Evolutionary conservation across 2,888 invertebrate species (phyloP).

Genomic region (Hypercompe scribonia): DNA sequence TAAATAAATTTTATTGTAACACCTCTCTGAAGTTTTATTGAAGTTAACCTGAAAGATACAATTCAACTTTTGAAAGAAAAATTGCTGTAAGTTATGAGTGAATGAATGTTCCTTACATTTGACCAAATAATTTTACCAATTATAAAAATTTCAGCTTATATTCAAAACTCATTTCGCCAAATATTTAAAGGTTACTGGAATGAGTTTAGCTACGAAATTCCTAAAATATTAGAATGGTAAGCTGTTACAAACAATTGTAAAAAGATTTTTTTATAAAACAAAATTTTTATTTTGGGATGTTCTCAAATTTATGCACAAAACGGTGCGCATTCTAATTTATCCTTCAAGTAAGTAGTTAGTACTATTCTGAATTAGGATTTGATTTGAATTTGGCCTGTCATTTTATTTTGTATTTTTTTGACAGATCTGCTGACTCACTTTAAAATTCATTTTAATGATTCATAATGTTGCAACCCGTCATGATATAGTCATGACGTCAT

Average conservation of each 20-base stretch:
- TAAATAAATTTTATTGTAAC: not conserved
- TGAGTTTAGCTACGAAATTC: no score
- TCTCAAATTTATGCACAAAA: constrained; percentile 5
- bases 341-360: constrained; percentile 28
- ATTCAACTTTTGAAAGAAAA: not conserved
- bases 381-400: not conserved
- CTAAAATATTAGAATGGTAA: not conserved
- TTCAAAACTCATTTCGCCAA: no score
- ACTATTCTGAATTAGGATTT: constrained; percentile 21
- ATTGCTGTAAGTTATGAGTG: not conserved
- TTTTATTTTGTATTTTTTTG: not conserved
- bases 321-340: not conserved
- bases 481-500: no score
- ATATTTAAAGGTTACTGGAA: no score
- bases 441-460: not conserved
- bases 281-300: not conserved
- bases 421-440: not conserved
- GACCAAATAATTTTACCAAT: no score
- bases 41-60: constrained; percentile 1
- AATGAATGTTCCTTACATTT: no score
- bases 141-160: no score
- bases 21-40: constrained; percentile 55
- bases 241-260: not conserved
- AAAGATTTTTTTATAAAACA: not conserved
- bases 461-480: not conserved